Conservation (phyloP, 2,797 vertebrate genomes). For the Sebastes kiyomatsui region DNA sequence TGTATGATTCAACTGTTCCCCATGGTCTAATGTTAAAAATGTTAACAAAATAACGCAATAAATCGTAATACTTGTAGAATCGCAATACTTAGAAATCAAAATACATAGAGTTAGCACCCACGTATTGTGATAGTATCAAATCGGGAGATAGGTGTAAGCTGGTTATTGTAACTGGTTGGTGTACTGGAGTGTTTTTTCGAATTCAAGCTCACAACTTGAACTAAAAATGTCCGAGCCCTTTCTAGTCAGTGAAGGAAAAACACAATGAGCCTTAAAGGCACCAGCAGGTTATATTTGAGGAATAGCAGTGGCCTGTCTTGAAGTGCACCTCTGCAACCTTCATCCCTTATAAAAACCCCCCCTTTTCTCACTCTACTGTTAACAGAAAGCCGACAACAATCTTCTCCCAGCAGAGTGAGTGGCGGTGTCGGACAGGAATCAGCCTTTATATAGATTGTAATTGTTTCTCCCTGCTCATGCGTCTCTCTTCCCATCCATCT, state of each 20-base stretch:
- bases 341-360: conserved; percentile 63
- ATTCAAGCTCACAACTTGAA: neutral
- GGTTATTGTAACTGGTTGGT: neutral
- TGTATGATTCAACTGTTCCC: neutral
- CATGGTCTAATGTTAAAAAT: neutral
- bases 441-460: conserved; percentile 84
- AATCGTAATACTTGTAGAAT: neutral
- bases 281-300: conserved; percentile 9
- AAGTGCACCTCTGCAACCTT: conserved; percentile 55
- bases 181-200: neutral
- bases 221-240: neutral
- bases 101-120: neutral
- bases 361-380: conserved; percentile 53
- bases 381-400: conserved; percentile 74
- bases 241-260: neutral
- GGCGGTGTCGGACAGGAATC: conserved; percentile 76
- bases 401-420: conserved; percentile 73
- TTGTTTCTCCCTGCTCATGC: conserved; percentile 80
- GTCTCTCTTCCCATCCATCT: conserved; percentile 78
- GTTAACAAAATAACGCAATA: neutral
- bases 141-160: neutral
- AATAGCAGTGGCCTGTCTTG: conserved; percentile 23
- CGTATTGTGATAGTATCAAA: neutral
- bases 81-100: neutral
- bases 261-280: conserved; percentile 10